These are phyloP conservation scores for Nephila pilipes DNA, from an alignment of 1,140 invertebrate genomes.

Conservation along the genomic window DNA sequence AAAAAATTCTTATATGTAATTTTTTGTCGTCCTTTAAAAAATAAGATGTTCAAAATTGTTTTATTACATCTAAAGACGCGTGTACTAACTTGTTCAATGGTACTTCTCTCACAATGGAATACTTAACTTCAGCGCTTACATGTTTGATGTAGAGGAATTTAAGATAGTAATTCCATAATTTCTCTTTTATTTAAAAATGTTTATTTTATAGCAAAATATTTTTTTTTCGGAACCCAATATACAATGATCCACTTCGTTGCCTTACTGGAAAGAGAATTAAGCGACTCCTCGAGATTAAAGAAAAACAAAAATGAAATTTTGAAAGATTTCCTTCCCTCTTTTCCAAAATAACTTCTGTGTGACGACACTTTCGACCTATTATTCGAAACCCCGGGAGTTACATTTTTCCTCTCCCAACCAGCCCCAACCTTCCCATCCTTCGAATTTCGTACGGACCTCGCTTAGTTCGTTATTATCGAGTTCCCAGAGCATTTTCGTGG, in stretches of 20 bases:
- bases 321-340: not conserved
- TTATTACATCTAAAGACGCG: too few relatives aligned
- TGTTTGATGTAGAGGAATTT: too few relatives aligned
- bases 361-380: constrained; percentile 35
- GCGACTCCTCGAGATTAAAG: not conserved
- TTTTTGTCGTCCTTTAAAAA: too few relatives aligned
- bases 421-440: not conserved
- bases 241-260: not conserved
- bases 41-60: too few relatives aligned
- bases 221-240: too few relatives aligned
- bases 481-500: constrained; percentile 63
- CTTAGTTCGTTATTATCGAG: constrained; percentile 71
- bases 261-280: not conserved
- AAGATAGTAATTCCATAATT: too few relatives aligned
- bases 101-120: too few relatives aligned
- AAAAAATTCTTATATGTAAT: too few relatives aligned
- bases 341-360: not conserved
- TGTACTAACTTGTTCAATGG: too few relatives aligned
- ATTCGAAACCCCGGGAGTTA: constrained; percentile 37
- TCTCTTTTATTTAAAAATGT: too few relatives aligned
- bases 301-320: constrained; percentile 22
- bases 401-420: constrained; percentile 33
- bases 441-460: constrained; percentile 21
- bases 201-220: too few relatives aligned
- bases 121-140: too few relatives aligned